Evolutionary conservation across 2,113 vertebrate genomes (phyloP), one percentile per base, ranked within the genome.

Genomic region (Myiozetetes cayanensis): DNA sequence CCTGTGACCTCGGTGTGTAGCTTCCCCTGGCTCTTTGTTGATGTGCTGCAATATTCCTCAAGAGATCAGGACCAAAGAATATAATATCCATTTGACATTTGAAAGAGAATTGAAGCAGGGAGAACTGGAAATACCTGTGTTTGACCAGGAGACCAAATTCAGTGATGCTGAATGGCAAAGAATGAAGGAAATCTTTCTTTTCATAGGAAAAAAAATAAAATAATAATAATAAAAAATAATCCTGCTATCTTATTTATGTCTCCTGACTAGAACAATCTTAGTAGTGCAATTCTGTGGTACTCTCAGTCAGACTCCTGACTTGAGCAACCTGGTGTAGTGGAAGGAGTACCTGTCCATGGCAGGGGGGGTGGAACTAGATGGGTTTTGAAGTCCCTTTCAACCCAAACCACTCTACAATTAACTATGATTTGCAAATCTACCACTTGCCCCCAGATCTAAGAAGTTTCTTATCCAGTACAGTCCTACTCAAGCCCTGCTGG

Each of bases 131-230:
- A 72, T 59, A 71, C 2, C 8, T 35, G 6, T 66, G 14, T 84
- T 59, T 78, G 82, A 5, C 20, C 19, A n/a, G 27, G 12, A 27
- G 9, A 80, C 4, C 4, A 83, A 44, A 62, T 23, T 67, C 15
- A 21, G 7, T 19, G 50, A 10, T 58, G 22, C 0, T 84, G 0
- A 43, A 14, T 70, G 11, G 11, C 27, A 68, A 83, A 70, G 27
- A 53, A 8, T 11, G 10, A 8, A 50, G n/a, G 12, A 77, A 82
- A 58, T 30, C 4, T 76, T 73, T n/a, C 20, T 49, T 80, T 39
- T 6, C 0, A 1, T 12, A 24, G 1, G 4, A 24, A 72, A 21
- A 25, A 24, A 72, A 21, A 25, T 21, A 63, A 22, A 2, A 63
- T 61, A 46, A 21, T 46, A 25, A 41, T 5, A 7, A 31, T 9